Base-by-base conservation (phyloP, 2,113 vertebrate genomes). In the Ailurus styani region DNA sequence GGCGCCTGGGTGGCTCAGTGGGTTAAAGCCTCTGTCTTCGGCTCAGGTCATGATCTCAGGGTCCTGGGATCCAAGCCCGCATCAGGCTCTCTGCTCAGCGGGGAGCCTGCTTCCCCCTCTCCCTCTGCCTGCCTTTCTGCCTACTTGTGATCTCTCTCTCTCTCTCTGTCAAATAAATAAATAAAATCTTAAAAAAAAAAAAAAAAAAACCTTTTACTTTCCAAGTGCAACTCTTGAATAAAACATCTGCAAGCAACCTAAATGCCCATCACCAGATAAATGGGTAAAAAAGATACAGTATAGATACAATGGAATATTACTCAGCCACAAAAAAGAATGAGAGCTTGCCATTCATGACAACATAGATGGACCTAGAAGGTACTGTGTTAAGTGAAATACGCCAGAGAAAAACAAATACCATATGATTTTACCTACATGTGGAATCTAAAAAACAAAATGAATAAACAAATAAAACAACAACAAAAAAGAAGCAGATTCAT, bases 131-230 rank as follows among this genome's bases (percentile, higher is more conserved):
- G n/a, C n/a, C n/a, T n/a, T n/a, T n/a, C n/a, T n/a, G n/a, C n/a
- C n/a, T n/a, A n/a, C n/a, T n/a, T n/a, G n/a, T n/a, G n/a, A n/a
- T n/a, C n/a, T n/a, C n/a, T n/a, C n/a, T n/a, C n/a, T n/a, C n/a
- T n/a, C n/a, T n/a, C n/a, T n/a, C n/a, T n/a, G n/a, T n/a, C n/a
- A n/a, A n/a, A n/a, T n/a, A n/a, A n/a, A n/a, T n/a, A n/a, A n/a
- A n/a, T n/a, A n/a, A n/a, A n/a, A n/a, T n/a, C n/a, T n/a, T n/a
- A n/a, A n/a, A n/a, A n/a, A n/a, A n/a, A n/a, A n/a, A n/a, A n/a
- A n/a, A n/a, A n/a, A n/a, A n/a, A n/a, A n/a, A n/a, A n/a, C n/a
- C 25, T 73, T 14, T 55, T 77, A 91, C 34, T 96, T 96, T 85
- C 72, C 68, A 91, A 86, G 27, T 79, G 20, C 23, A 73, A 60